phyloP scores from a whole-genome alignment of 2,113 vertebrate species.

The Gobius niger region DNA sequence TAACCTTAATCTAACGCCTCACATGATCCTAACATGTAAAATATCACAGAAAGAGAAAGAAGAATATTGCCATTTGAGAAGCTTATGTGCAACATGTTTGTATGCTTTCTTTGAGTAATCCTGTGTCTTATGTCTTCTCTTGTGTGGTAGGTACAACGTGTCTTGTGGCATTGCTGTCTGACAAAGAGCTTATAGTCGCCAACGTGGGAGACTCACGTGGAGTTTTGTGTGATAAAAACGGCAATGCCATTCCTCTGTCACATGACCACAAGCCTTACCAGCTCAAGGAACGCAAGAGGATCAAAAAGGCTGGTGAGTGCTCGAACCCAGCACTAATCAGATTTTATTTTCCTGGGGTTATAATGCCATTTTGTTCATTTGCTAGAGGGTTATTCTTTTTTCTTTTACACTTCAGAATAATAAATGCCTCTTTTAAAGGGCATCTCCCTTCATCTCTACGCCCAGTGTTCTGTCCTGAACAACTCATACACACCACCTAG shows the following conservation, averaged over 20 bases:
- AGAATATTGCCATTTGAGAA: constrained; percentile 3
- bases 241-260: constrained; percentile 91
- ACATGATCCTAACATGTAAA: constrained; percentile 33
- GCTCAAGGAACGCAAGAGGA: constrained; percentile 96
- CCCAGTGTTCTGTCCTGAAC: background rate
- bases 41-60: constrained; percentile 56
- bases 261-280: constrained; percentile 99
- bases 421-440: no score
- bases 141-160: constrained; percentile 89
- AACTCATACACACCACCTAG: background rate
- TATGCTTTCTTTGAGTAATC: background rate
- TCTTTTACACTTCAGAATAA: no score
- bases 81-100: background rate
- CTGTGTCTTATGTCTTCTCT: background rate
- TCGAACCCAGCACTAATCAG: background rate
- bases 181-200: constrained; percentile 93
- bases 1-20: no score
- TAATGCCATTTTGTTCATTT: constrained; percentile 6
- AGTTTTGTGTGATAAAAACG: constrained; percentile 95
- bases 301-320: constrained; percentile 92
- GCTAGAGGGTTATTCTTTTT: constrained; percentile 45
- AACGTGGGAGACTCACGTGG: constrained; percentile 96
- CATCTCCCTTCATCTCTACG: no score
- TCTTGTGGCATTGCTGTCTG: constrained; percentile 91
- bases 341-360: constrained; percentile 9